Percentiles rank a stretch among this genome's conserved stretches.
Evolutionary conservation across 2,113 vertebrate species (phyloP).

Genomic region (Nipponia nippon): DNA sequence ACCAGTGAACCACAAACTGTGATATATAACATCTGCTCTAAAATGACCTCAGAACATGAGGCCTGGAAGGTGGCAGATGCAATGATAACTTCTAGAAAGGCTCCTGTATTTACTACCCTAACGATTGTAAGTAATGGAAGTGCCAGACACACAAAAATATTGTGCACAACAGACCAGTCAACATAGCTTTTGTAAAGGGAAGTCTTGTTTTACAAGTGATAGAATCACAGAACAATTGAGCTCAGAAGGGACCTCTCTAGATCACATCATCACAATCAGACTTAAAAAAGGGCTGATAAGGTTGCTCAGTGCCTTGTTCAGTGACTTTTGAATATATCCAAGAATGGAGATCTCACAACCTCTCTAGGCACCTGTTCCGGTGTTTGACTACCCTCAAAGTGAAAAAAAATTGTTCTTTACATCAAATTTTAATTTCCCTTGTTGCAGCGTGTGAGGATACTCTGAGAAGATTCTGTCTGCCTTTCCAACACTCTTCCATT

Average conservation of each 20-base stretch:
- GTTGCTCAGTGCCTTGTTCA: neutral
- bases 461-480: neutral
- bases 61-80: neutral
- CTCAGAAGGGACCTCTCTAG: neutral
- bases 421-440: neutral
- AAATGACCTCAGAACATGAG: neutral
- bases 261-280: neutral
- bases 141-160: neutral
- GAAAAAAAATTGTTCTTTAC: neutral
- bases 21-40: neutral
- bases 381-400: neutral
- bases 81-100: neutral
- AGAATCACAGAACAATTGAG: neutral
- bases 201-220: neutral
- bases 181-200: neutral
- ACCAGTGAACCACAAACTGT: neutral
- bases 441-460: neutral
- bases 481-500: neutral
- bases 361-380: neutral
- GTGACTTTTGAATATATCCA: neutral
- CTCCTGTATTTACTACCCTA: neutral
- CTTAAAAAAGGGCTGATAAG: neutral
- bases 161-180: neutral
- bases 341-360: neutral
- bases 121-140: neutral